Base-by-base conservation (phyloP, 2,113 vertebrate genomes). In the Bucco capensis region DNA sequence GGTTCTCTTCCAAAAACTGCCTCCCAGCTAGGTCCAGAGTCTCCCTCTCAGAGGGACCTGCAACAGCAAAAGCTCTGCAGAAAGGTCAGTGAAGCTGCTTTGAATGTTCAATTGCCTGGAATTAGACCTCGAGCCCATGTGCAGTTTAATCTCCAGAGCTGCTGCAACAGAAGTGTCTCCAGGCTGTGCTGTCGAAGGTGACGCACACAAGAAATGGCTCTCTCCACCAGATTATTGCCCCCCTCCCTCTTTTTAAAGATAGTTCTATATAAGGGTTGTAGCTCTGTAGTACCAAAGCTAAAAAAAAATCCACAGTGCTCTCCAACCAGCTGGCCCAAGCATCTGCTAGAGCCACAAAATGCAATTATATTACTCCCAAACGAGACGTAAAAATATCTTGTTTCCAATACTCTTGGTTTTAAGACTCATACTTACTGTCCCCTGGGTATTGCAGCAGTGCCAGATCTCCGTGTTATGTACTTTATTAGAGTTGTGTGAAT, bases 321-420 rank as follows among this genome's bases (percentile, higher is more conserved):
- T 97, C 96, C 97, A 96, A 98, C 98, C 99, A 99, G 98, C 98
- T 99, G 98, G 98, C 97, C 97, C 98, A 98, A 97, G 98, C 99
- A 99, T 99, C 98, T 99, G 98, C 97, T 97, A 95, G 97, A 98
- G 97, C 98, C 98, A 98, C 97, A 95, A 90, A 97, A 98, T 88
- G 97, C 98, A 97, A 97, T 97, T 98, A 97, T 97, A 98, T 95
- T 97, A 98, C 98, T 99, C 98, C 98, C 99, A 94, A 97, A 97
- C 93, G 97, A 98, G 98, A 98, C 97, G 97, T 98, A 98, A 98
- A 99, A 98, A 98, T 97, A 98, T 97, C 98, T 98, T 97, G 97
- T 98, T 98, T 98, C 97, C 98, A 98, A 97, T 97, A 97, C 97
- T 97, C 97, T 96, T 97, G 97, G 98, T 98, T 98, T 98, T 98